Conservation (phyloP, 2,888 invertebrate species). For the Scelioninae gen. 2 region DNA sequence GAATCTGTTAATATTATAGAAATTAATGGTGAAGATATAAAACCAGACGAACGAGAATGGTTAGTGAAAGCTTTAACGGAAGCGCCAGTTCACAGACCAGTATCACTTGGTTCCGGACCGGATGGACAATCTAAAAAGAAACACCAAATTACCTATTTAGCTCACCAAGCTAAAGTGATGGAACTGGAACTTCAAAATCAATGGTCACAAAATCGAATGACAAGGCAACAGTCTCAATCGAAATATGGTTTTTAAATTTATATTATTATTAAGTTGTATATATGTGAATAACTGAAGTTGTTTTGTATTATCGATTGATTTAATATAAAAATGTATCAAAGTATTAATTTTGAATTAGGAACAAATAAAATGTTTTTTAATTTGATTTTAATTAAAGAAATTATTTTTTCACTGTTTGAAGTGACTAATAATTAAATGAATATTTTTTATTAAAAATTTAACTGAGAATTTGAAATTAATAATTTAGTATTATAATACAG, state of each 20-base stretch:
- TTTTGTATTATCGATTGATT: background rate
- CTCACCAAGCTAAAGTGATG: conserved; percentile 95
- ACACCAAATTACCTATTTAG: conserved; percentile 97
- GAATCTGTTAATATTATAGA: conserved; percentile 84
- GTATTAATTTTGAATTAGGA: background rate
- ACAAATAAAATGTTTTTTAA: too few relatives aligned
- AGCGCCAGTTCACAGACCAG: conserved; percentile 78
- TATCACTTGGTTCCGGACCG: conserved; percentile 76
- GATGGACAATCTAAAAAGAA: conserved; percentile 87
- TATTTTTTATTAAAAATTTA: too few relatives aligned
- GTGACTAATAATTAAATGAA: too few relatives aligned
- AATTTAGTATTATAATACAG: too few relatives aligned
- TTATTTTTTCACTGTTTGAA: too few relatives aligned
- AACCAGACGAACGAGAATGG: conserved; percentile 89
- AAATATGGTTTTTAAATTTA: conserved; percentile 93
- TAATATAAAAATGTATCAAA: background rate
- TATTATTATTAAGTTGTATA: conserved; percentile 10
- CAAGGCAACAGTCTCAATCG: conserved; percentile 91
- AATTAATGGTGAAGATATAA: conserved; percentile 87
- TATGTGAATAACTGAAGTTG: conserved; percentile 5
- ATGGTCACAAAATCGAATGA: conserved; percentile 92
- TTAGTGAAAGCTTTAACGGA: conserved; percentile 87
- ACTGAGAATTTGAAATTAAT: too few relatives aligned
- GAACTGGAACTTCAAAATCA: conserved; percentile 95
- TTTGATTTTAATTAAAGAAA: too few relatives aligned